Conservation (phyloP, 2,113 vertebrate genomes). For the Scolopax mira region DNA sequence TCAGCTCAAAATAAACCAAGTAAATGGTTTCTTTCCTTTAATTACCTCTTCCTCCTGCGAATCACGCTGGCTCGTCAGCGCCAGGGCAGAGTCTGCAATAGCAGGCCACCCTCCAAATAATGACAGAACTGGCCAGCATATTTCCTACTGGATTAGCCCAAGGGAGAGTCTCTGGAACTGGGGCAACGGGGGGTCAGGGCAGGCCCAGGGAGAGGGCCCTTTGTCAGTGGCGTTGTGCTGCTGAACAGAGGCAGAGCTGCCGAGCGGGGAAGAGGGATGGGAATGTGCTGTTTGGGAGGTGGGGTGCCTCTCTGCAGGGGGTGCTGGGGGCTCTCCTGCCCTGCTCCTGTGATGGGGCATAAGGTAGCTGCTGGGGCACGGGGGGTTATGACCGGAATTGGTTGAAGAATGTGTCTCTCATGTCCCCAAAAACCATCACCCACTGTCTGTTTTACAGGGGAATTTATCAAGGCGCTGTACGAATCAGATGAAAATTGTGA, state of each 20-base stretch:
- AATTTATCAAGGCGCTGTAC: conserved; percentile 97
- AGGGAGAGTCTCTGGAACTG: neutral
- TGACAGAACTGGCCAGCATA: neutral
- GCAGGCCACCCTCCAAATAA: neutral
- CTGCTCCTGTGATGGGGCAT: rapidly evolving
- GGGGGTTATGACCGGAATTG: neutral
- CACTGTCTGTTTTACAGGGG: conserved; percentile 76
- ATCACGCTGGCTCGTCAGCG: neutral
- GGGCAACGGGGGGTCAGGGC: neutral
- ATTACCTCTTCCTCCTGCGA: conserved; percentile 19
- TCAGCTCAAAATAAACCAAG: conserved; percentile 34
- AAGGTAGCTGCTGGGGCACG: neutral
- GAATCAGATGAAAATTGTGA: conserved; percentile 99
- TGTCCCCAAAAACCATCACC: neutral
- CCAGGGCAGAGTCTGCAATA: conserved; percentile 12
- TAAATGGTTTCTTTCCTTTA: conserved; percentile 44
- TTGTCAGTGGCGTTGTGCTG: no score
- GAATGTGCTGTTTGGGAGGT: rapidly evolving
- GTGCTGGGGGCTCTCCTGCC: neutral
- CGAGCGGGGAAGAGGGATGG: neutral
- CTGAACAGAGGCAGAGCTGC: neutral
- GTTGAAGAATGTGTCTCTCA: neutral
- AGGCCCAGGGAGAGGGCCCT: neutral
- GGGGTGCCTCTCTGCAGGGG: neutral
- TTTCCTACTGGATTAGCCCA: neutral